Conservation (phyloP, 2,797 vertebrate species). For the Melanogrammus aeglefinus region DNA sequence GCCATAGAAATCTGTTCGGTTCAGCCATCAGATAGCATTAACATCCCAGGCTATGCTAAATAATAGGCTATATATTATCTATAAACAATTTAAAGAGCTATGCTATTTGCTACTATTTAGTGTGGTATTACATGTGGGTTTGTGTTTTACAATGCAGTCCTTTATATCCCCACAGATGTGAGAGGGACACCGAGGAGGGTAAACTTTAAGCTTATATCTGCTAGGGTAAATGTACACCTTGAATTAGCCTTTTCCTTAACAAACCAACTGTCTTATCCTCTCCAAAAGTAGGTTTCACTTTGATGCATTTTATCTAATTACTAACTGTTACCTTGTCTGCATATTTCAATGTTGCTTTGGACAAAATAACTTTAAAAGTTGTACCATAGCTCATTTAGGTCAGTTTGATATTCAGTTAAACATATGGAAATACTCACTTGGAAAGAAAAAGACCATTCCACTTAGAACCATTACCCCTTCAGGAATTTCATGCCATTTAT, state of each 20-base stretch:
- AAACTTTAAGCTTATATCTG: constrained; percentile 81
- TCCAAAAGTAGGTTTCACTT: constrained; percentile 46
- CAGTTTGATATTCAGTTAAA: not conserved
- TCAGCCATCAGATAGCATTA: not conserved
- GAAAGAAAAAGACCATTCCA: not conserved
- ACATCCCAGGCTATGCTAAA: constrained; percentile 14
- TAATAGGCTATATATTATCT: not conserved
- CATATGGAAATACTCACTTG: not conserved
- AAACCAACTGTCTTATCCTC: constrained; percentile 66
- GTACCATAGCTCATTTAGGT: not conserved
- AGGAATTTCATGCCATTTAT: not conserved
- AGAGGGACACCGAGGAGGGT: constrained; percentile 81
- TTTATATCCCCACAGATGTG: constrained; percentile 89
- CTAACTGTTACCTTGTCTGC: constrained; percentile 71
- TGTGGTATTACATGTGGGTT: not conserved
- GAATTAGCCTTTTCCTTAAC: constrained; percentile 60
- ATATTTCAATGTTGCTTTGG: constrained; percentile 31
- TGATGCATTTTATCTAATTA: constrained; percentile 34
- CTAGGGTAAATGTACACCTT: constrained; percentile 80
- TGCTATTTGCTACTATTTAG: not conserved
- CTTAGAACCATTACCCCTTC: not conserved
- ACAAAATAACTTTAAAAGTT: not conserved
- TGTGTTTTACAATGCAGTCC: constrained; percentile 66
- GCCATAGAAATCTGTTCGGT: not conserved
- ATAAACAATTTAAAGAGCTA: not conserved